Evolutionary conservation across 2,113 vertebrate genomes (phyloP).

Genomic region (Donacobius atricapilla): DNA sequence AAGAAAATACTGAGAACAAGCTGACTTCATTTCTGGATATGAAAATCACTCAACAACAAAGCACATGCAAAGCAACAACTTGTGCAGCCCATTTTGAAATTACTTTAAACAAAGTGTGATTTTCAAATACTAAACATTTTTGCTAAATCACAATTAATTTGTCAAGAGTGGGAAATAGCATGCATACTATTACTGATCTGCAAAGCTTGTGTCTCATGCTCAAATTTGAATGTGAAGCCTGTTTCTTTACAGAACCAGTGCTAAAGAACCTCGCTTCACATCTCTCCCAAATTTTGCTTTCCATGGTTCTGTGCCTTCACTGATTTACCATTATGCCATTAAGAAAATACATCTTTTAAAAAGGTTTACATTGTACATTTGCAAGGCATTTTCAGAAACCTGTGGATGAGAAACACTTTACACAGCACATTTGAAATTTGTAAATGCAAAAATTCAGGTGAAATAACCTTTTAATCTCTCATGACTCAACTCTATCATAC

Average conservation of each 20-base stretch:
- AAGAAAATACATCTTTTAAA: neutral
- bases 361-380: neutral
- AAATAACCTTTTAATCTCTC: neutral
- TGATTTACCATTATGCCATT: neutral
- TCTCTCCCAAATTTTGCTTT: neutral
- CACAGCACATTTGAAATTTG: neutral
- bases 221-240: fast-evolving
- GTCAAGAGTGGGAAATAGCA: neutral
- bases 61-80: neutral
- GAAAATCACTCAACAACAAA: neutral
- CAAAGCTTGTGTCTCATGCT: neutral
- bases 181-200: neutral
- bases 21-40: neutral
- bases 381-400: neutral
- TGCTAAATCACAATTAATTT: neutral
- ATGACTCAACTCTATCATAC: neutral
- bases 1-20: neutral
- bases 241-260: neutral
- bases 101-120: neutral
- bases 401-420: neutral
- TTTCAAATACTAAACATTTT: neutral
- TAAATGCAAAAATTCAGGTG: neutral
- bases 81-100: neutral
- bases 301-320: neutral
- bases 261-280: neutral